These are phyloP conservation scores for Sabellastarte sp. DNA, from an alignment of 2,888 invertebrate genomes.

Conservation along the genomic window DNA sequence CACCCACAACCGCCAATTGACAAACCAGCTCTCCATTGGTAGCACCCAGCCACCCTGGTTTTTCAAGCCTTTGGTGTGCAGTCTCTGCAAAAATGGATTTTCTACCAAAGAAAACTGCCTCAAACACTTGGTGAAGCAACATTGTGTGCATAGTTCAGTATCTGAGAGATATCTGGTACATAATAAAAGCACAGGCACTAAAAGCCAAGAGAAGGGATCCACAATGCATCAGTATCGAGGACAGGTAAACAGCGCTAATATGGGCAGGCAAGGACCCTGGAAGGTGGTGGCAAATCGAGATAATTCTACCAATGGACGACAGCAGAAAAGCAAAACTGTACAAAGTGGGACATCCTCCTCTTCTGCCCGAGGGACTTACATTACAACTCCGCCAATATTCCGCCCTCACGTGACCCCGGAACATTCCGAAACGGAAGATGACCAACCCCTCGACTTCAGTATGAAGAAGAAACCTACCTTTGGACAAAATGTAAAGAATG, in stretches of 20 bases:
- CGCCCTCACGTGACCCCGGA: constrained; percentile 4
- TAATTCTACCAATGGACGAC: too few relatives aligned
- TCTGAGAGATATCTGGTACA: background rate
- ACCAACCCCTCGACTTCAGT: constrained; percentile 50
- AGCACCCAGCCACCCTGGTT: too few relatives aligned
- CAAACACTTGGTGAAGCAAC: constrained; percentile 58
- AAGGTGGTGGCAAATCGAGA: background rate
- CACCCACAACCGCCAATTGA: too few relatives aligned
- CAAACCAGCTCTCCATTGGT: too few relatives aligned
- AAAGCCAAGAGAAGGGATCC: background rate
- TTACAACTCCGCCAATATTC: constrained; percentile 5
- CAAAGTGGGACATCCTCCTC: background rate
- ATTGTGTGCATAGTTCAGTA: constrained; percentile 22
- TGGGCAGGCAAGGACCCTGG: background rate
- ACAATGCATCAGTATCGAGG: background rate
- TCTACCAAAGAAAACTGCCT: constrained; percentile 59
- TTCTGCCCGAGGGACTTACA: background rate
- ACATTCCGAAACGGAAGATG: constrained; percentile 7
- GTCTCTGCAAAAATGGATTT: constrained; percentile 54
- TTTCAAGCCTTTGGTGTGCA: constrained; percentile 56
- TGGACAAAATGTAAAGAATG: too few relatives aligned
- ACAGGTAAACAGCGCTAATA: background rate
- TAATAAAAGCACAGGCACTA: background rate
- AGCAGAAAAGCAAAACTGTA: too few relatives aligned
- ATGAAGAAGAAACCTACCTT: too few relatives aligned